Base-by-base conservation (phyloP, 2,797 vertebrate species). In the Bovichtus variegatus region DNA sequence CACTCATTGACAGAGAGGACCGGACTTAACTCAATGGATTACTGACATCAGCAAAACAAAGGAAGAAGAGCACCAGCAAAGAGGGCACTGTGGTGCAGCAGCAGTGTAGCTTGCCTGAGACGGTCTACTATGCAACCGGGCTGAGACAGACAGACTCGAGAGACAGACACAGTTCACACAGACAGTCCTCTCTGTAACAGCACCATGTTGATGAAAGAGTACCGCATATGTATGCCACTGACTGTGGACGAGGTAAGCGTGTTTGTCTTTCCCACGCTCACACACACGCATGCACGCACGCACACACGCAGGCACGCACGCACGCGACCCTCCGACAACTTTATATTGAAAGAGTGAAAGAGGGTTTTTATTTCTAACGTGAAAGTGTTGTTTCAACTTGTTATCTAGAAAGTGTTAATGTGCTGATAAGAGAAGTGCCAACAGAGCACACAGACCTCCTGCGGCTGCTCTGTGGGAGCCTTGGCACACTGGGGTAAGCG, bases 161-260 rank as follows among this genome's bases (percentile, higher is more conserved):
- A 57, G 12, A 74, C 51, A 63, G 59, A 41, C 54, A 46, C 47
- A 57, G 54, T 49, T 76, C 71, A 54, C 18, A 70, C 46, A 80
- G 59, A 44, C 73, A 62, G 23, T n/a, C 41, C 61, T 54, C 54
- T 43, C 63, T 57, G 54, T 65, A 43, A 60, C 67, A 44, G 67
- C 88, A 92, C 77, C 91, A 98, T 98, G 97, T 93, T 98, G 93
- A 80, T 96, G 91, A 98, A 98, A 92, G 97, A 98, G 91, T 98
- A 98, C 90, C 95, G 97, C 83, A 96, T 97, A 90, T 98, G 97
- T 72, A 98, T 98, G 97, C 97, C 97, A 2, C 96, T 98, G 80
- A 97, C 96, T 71, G 96, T 97, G 23, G 97, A 97, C 15, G 97
- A 98, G 97, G 97, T 98, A 94, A 96, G 95, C 58, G 70, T 83